These are phyloP conservation scores for Pocota personata DNA, from an alignment of 2,888 invertebrate species.

Conservation along the genomic window DNA sequence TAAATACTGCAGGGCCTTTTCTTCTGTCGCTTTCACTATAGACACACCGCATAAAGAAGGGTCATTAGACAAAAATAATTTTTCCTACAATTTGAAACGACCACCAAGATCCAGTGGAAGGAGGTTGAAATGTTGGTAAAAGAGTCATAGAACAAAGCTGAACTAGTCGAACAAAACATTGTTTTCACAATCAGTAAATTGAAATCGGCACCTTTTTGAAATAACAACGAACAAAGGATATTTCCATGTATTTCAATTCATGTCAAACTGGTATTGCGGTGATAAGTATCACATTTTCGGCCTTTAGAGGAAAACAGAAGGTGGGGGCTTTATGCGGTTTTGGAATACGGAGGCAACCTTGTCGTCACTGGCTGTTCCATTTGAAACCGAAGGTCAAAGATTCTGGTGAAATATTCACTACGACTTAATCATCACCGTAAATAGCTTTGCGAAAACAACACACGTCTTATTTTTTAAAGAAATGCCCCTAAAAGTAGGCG, in stretches of 20 bases:
- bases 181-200: conserved; percentile 46
- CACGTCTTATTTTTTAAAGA: no score
- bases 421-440: no score
- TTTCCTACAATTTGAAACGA: conserved; percentile 1
- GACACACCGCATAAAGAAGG: background rate
- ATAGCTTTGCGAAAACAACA: no score
- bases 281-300: conserved; percentile 49
- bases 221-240: conserved; percentile 7
- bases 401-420: no score
- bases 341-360: background rate
- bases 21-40: background rate
- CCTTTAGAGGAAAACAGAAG: conserved; percentile 2
- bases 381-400: no score
- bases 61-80: conserved; percentile 28
- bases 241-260: conserved; percentile 19
- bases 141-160: background rate
- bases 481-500: no score
- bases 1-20: background rate
- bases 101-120: background rate
- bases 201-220: conserved; percentile 60
- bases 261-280: conserved; percentile 33
- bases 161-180: conserved; percentile 4
- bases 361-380: conserved; percentile 15
- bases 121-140: background rate
- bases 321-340: background rate